These are phyloP conservation scores for Flexamia atlantica DNA, from an alignment of 2,888 invertebrate species.

Conservation along the genomic window DNA sequence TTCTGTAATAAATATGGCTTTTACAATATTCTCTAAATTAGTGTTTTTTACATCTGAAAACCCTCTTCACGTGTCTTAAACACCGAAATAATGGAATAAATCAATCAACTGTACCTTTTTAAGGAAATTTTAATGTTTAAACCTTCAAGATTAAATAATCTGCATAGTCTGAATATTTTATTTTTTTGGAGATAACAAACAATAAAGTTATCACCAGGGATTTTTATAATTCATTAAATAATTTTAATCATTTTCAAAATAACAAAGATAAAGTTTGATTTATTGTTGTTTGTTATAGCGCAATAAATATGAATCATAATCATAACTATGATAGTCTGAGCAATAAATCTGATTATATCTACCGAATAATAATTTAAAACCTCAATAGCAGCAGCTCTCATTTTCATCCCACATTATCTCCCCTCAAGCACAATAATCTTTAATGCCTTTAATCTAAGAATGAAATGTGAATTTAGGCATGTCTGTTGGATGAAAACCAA, in stretches of 20 bases:
- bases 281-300: conserved; percentile 36
- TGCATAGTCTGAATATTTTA: neutral
- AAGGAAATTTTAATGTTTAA: neutral
- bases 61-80: too few species aligned
- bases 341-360: conserved; percentile 45
- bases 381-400: conserved; percentile 6
- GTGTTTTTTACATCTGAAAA: too few species aligned
- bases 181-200: neutral
- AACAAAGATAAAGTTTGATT: conserved; percentile 14
- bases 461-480: too few species aligned
- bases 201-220: neutral
- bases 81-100: too few species aligned
- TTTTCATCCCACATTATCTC: neutral
- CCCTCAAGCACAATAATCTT: too few species aligned
- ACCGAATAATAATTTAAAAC: conserved; percentile 17
- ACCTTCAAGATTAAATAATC: neutral
- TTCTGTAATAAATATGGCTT: too few species aligned
- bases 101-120: neutral
- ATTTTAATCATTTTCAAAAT: conserved; percentile 3
- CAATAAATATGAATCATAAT: conserved; percentile 11
- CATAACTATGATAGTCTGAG: conserved; percentile 6
- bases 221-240: neutral
- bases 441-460: too few species aligned
- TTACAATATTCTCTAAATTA: too few species aligned
- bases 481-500: too few species aligned